Conservation (phyloP, 2,797 vertebrate genomes). For the Astyanax mexicanus region DNA sequence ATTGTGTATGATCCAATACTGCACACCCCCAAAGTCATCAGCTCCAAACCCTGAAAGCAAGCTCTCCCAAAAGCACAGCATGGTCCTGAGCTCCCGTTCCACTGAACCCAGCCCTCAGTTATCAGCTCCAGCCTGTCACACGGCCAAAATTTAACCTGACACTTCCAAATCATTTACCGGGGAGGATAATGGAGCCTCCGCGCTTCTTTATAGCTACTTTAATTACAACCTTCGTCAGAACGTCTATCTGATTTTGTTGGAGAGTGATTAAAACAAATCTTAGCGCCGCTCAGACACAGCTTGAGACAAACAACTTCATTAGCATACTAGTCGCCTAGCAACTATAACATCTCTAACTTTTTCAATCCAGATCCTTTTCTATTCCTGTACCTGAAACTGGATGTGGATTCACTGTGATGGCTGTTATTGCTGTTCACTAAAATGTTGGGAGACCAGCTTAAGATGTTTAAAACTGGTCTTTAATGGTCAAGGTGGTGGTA, state of each 20-base stretch:
- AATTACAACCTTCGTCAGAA: conserved; percentile 56
- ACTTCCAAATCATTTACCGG: conserved; percentile 45
- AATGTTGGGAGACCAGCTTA: too few species aligned
- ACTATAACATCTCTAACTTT: conserved; percentile 67
- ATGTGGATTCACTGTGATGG: conserved; percentile 10
- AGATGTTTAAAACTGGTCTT: too few species aligned
- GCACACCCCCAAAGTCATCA: too few species aligned
- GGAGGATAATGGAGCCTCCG: conserved; percentile 40
- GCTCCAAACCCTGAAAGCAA: not conserved
- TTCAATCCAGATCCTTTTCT: conserved; percentile 39
- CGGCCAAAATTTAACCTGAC: conserved; percentile 42
- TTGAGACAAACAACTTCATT: conserved; percentile 75
- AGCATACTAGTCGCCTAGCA: conserved; percentile 78
- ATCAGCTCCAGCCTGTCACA: conserved; percentile 38
- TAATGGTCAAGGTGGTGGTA: too few species aligned
- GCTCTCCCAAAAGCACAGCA: not conserved
- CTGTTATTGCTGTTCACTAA: not conserved
- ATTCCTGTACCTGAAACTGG: conserved; percentile 22
- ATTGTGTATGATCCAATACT: too few species aligned
- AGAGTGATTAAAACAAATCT: conserved; percentile 63
- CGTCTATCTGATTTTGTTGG: conserved; percentile 42
- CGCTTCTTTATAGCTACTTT: conserved; percentile 53
- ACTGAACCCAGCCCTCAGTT: conserved; percentile 32
- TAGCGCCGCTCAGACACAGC: conserved; percentile 63
- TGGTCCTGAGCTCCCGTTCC: conserved; percentile 1